Evolutionary conservation across 2,797 vertebrate genomes (phyloP).

Genomic region (Benthosema pterotum): DNA sequence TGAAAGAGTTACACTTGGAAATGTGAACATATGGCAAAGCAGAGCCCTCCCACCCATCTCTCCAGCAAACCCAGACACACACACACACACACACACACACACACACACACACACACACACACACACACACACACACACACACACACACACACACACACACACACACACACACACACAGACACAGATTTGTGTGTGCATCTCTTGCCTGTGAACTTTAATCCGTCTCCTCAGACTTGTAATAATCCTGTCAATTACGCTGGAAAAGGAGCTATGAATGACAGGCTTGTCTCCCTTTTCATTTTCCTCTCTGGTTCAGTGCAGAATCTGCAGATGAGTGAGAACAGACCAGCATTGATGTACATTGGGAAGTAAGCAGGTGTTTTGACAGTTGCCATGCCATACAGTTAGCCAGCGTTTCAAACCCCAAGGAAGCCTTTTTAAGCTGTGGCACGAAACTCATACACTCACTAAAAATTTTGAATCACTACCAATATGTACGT

Average conservation of each 20-base stretch:
- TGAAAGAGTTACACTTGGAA: slow-evolving; percentile 62
- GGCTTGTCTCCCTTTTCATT: slow-evolving; percentile 38
- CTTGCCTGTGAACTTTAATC: slow-evolving; percentile 35
- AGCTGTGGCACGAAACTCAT: too few relatives aligned
- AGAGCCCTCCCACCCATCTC: slow-evolving; percentile 6
- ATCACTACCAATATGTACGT: too few relatives aligned
- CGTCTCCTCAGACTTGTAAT: slow-evolving; percentile 56
- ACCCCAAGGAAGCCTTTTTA: too few relatives aligned
- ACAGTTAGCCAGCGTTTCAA: too few relatives aligned
- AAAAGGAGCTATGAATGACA: slow-evolving; percentile 63
- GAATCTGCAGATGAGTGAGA: neutral
- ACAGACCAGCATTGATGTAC: slow-evolving; percentile 10
- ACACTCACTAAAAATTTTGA: too few relatives aligned
- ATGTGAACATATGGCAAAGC: slow-evolving; percentile 46
- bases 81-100: slow-evolving; percentile 38
- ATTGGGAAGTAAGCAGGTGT: slow-evolving; percentile 24
- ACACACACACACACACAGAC: slow-evolving; percentile 34
- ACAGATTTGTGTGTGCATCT: slow-evolving; percentile 23
- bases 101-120: slow-evolving; percentile 34
- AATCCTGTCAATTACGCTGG: slow-evolving; percentile 69
- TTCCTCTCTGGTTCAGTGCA: slow-evolving; percentile 24
- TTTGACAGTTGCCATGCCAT: too few relatives aligned
- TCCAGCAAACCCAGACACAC: slow-evolving; percentile 32
- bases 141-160: slow-evolving; percentile 34
- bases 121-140: slow-evolving; percentile 34